Evolutionary conservation across 2,888 invertebrate genomes (phyloP), one percentile per base, ranked within the genome.

Genomic region (Disparrhopalites patrizii): DNA sequence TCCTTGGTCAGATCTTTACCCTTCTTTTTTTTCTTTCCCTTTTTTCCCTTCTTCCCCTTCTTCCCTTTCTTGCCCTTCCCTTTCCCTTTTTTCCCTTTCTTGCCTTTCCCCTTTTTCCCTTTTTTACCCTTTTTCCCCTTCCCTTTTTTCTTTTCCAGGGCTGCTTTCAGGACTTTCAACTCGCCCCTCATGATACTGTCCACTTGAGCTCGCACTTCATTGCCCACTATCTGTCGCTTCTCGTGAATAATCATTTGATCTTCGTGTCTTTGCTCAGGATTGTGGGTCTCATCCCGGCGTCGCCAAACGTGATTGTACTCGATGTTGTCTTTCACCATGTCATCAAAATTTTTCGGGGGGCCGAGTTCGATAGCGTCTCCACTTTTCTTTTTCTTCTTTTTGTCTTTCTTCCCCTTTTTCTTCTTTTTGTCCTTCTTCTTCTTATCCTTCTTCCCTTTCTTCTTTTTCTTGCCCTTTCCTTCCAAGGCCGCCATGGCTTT

Each of bases 1-100:
- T 96, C 95, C 0, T 83, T 85, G 0, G 96, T 96, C 57, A 96
- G 81, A 81, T 96, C 95, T 79, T 95, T 95, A 77, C 94, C 94
- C 79, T 93, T 93, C 79, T 92, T 93, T 70, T 80, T 80, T 81
- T 91, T 93, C 79, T 94, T 94, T 72, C 85, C 86, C 77, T 94
- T 95, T 76, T 94, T 94, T 0, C 90, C 89, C 25, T 88, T 87
- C n/a, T 89, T 84, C 38, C 89, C 84, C 28, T 73, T 73, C 40
- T 70, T 72, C 27, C 71, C 67, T 10, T 67, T 60, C 20, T 73
- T 69, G n/a, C 67, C 69, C 0, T 87, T 83, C 80, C 90, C 86
- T 79, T 86, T 86, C 76, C 92, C 92, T 70, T 87, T 87, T 8
- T 78, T 79, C 56, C 72, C 74, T 77, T 94, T 94, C 79, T 92